Conservation (phyloP, 1,140 invertebrate species). For the Melanaphis sacchari region DNA sequence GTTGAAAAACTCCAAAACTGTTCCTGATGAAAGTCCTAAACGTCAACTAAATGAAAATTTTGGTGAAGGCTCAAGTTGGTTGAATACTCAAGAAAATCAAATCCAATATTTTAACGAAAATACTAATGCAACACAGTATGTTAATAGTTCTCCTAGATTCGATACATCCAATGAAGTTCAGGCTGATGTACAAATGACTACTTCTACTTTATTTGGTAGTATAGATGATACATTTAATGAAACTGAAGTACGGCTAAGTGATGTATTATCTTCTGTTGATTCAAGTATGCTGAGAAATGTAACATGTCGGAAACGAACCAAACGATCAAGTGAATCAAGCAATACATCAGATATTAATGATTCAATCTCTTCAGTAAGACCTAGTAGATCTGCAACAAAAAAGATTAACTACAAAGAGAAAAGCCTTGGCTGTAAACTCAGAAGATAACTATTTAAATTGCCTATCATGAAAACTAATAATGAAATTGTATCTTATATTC, state of each 20-base stretch:
- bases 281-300: conserved; percentile 28
- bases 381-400: conserved; percentile 22
- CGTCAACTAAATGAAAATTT: neutral
- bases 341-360: neutral
- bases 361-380: neutral
- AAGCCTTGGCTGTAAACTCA: neutral
- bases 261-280: neutral
- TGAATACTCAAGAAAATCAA: neutral
- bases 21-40: neutral
- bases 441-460: neutral
- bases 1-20: conserved; percentile 38
- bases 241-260: neutral
- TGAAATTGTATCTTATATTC: neutral
- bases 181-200: neutral
- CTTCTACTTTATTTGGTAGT: neutral
- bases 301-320: neutral
- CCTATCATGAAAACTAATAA: neutral
- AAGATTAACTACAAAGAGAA: conserved; percentile 14
- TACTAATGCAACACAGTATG: neutral
- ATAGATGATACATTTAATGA: neutral
- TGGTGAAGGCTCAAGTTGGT: neutral
- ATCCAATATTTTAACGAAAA: neutral
- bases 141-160: neutral
- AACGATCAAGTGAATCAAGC: conserved; percentile 8
- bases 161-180: neutral